Evolutionary conservation across 2,888 invertebrate species (phyloP), one percentile per base, ranked within the genome.

Genomic region (Desoria tigrina): DNA sequence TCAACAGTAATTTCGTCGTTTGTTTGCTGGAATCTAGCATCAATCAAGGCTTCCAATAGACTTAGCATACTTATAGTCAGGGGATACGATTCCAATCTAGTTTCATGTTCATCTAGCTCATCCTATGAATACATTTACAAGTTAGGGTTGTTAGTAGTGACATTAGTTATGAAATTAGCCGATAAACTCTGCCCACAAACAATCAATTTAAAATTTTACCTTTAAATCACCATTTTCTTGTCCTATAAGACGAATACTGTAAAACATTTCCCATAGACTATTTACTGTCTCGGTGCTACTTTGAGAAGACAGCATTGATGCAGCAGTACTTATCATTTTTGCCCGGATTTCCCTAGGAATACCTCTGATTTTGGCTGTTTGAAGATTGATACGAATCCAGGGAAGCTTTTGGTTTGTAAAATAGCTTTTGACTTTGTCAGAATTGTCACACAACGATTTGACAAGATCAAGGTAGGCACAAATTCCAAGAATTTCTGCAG

Each of bases 91-190:
- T 96, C 96, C 79, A 89, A 86, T 53, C 94, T 86, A 4, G 92
- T 88, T 80, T 97, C 97, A 63, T 94, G 88, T 82, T 97, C 95
- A 69, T 92, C 92, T 28, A 97, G 83, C 81, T 97, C 97, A 0
- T 90, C 89, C 81, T 89, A 85, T 45, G 49, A 51, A 24, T 23
- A n/a, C 49, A 21, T 55, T 26, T 57, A 28, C 1, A 26, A 56
- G 57, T 55, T 55, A 11, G n/a, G n/a, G n/a, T n/a, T n/a, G n/a
- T n/a, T n/a, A 53, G 21, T 39, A 18, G 53, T 23, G 27, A 11
- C 39, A 39, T 16, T 11, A 9, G 9, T 9, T 16, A 39, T 39
- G 39, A 9, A 39, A 16, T n/a, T n/a, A n/a, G n/a, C n/a, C n/a
- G n/a, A n/a, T n/a, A n/a, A n/a, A n/a, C n/a, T n/a, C n/a, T n/a